Base-by-base conservation (phyloP, 1,140 invertebrate genomes). In the Bombus fervidus region DNA sequence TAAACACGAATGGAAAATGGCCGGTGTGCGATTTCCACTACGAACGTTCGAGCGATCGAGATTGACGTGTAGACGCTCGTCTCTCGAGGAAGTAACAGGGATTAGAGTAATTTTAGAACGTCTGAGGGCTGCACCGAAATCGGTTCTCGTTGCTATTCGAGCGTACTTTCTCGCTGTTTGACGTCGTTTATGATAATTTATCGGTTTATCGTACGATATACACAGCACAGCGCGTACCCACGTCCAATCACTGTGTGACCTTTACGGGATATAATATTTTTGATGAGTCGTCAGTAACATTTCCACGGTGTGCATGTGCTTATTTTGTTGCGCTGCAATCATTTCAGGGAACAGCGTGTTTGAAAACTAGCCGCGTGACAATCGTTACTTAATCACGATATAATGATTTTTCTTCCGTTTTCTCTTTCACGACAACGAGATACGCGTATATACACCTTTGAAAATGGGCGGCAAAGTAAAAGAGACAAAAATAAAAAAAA, bases 171-270 rank as follows among this genome's bases (percentile, higher is more conserved):
- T 43, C 25, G 69, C 69, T 75, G 37, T 39, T 39, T 22, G 37
- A 41, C 37, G 34, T 57, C 28, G 28, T 43, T 37, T 47, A 22
- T 47, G 9, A 57, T 34, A 34, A 39, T 71, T 71, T 37, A 39
- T 69, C 68, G 37, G 0, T 39, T 39, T 39, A 12, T 71, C 10
- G 15, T 37, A 39, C 12, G 22, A 39, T 41, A 72, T 5, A 41
- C 25, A 28, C 69, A 81, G 87, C 87, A 88, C 72, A 89, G 87
- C 87, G 87, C 87, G 87, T 88, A 89, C 68, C 73, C 87, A 82
- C 83, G 88, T 89, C 83, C 82, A 62, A 59, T 66, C 53, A 68
- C 82, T 69, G 47, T 80, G 69, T 80, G 64, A 83, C 53, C 59
- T 31, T 31, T 22, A 39, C 12, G 10, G 62, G 83, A 47, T 37